Evolutionary conservation across 2,888 invertebrate species (phyloP), one percentile per base, ranked within the genome.

Genomic region (Microctonus brassicae): DNA sequence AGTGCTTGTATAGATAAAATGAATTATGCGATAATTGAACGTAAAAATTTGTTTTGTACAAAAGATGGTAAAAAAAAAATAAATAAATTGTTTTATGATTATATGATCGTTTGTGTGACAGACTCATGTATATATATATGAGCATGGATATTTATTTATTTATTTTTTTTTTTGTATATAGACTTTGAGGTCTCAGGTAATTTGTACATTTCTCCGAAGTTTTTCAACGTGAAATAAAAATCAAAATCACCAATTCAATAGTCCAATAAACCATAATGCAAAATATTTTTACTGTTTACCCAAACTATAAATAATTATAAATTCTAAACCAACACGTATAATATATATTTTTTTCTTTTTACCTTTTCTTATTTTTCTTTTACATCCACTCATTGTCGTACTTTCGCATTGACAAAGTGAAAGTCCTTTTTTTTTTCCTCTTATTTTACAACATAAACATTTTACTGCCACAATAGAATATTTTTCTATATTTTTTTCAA

Each of bases 171-270:
- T 47, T 47, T 10, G 1, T 47, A 17, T 47, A 47, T 47, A 47
- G 47, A 47, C 47, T 47, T 47, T 47, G 47, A 47, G 47, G 47
- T 47, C 47, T 47, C 47, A 47, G 47, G 47, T 47, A 47, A 47
- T 47, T 47, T 47, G 47, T 17, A 47, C 47, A 47, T 17, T 47
- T 47, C 47, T 47, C 47, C 17, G 17, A 47, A 47, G 47, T 47
- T 47, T 47, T n/a, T 17, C n/a, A n/a, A 47, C 17, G 3, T 6
- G 9, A 20, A 47, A n/a, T 17, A 47, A 47, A 47, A 47, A 47
- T 47, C 17, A 17, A 47, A 47, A 47, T 47, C 17, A n/a, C 3
- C 47, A 47, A 47, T 17, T 47, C 17, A 47, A 47, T 17, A 17
- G 47, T 20, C 47, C 47, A 47, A 47, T 47, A 47, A 47, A 47